Evolutionary conservation across 2,797 vertebrate species (phyloP).

Genomic region (Anabacerthia variegaticeps): DNA sequence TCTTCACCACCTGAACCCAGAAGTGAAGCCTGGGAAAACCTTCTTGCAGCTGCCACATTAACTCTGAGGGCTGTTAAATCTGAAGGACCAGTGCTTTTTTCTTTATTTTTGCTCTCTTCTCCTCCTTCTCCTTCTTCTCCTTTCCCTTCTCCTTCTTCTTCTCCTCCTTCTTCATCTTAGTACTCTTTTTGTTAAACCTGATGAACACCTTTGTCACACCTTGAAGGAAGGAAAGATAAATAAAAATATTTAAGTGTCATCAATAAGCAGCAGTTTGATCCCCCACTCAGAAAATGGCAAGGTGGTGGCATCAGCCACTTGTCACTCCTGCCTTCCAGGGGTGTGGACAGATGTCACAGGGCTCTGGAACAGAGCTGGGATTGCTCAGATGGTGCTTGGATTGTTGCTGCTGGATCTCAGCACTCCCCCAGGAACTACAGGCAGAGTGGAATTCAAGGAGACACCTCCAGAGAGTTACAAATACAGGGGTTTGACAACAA

Average conservation of each 20-base stretch:
- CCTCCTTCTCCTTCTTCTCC: not conserved
- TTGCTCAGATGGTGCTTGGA: not conserved
- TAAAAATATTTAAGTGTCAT: not conserved
- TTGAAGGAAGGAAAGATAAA: not conserved
- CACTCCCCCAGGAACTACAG: not conserved
- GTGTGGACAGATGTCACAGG: not conserved
- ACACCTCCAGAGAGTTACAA: not conserved
- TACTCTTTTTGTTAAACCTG: not conserved
- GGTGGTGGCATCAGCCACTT: not conserved
- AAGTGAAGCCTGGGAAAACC: not conserved
- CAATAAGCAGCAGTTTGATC: not conserved
- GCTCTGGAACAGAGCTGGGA: not conserved
- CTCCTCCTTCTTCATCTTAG: not conserved
- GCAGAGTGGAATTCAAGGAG: not conserved
- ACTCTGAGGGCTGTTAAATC: not conserved
- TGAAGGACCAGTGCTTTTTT: not conserved
- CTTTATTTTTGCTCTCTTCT: fast-evolving
- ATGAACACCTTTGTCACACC: not conserved
- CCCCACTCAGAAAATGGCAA: not conserved
- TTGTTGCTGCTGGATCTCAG: not conserved
- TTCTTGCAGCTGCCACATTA: not conserved
- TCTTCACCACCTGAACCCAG: not conserved
- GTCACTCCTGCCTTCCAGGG: not conserved
- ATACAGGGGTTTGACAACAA: not conserved
- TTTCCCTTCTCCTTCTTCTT: not conserved